phyloP scores from a whole-genome alignment of 2,113 vertebrate genomes.

The Nerophis lumbriciformis region DNA sequence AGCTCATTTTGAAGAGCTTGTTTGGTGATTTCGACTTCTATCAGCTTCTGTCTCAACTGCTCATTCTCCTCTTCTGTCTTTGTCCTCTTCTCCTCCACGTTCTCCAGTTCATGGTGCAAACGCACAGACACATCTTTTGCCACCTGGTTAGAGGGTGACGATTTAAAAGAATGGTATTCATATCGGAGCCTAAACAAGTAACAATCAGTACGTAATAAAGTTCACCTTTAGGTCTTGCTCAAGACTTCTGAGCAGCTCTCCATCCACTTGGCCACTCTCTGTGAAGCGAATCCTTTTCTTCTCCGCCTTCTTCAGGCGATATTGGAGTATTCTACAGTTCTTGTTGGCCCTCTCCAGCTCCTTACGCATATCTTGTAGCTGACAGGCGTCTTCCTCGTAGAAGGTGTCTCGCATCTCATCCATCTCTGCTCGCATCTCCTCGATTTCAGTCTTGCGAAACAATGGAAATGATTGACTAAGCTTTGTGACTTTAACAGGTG shows the following conservation, averaged over 20 bases:
- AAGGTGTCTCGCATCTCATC: conserved; percentile 98
- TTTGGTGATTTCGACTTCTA: conserved; percentile 93
- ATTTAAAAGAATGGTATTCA: background rate
- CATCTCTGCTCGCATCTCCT: conserved; percentile 97
- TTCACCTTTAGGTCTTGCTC: conserved; percentile 96
- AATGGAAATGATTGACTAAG: background rate
- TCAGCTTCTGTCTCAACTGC: conserved; percentile 89
- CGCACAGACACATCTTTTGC: conserved; percentile 97
- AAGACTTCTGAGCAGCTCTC: conserved; percentile 89
- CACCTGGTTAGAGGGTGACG: conserved; percentile 70
- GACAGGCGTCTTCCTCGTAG: conserved; percentile 96
- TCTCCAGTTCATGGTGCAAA: conserved; percentile 95
- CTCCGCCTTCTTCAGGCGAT: conserved; percentile 94
- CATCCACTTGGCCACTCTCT: conserved; percentile 89
- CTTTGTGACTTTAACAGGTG: background rate
- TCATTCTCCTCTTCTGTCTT: conserved; percentile 97
- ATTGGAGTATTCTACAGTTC: conserved; percentile 97
- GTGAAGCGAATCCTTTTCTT: conserved; percentile 88
- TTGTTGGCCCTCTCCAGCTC: conserved; percentile 97
- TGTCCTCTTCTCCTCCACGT: conserved; percentile 93
- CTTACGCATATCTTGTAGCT: conserved; percentile 96
- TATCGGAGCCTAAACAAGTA: background rate
- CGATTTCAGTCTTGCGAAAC: conserved; percentile 82
- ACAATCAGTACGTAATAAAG: background rate
- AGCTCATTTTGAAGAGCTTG: conserved; percentile 94